Conservation (phyloP, 2,888 invertebrate genomes). For the Tipula unca region DNA sequence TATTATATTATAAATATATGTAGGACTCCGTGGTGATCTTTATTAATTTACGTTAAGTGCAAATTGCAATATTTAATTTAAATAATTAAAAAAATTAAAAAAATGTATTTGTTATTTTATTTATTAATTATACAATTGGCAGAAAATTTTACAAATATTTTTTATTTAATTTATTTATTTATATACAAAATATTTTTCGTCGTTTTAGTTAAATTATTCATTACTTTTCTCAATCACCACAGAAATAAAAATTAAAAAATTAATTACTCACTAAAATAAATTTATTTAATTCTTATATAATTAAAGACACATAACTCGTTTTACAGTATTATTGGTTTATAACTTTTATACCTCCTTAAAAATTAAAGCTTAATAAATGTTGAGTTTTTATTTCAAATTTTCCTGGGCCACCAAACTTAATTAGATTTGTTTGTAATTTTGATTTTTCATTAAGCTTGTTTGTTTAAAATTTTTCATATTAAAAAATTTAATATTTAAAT, state of each 20-base stretch:
- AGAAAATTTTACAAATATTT: background rate
- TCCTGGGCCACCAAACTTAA: background rate
- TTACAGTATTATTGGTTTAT: background rate
- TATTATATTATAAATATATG: background rate
- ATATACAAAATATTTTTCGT: slow-evolving; percentile 8
- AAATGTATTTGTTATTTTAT: background rate
- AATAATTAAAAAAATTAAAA: background rate
- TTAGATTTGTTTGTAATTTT: background rate
- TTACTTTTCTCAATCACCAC: background rate
- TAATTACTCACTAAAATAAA: background rate
- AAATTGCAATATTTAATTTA: background rate
- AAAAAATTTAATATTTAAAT: background rate
- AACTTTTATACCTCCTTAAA: background rate
- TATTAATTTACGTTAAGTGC: background rate
- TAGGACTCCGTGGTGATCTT: background rate
- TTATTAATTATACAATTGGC: background rate
- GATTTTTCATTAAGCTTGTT: background rate
- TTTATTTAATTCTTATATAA: background rate
- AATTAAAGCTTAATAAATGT: background rate
- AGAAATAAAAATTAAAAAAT: background rate
- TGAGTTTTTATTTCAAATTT: background rate
- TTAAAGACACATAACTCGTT: slow-evolving; percentile 9
- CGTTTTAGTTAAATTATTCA: background rate
- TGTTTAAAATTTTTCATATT: background rate
- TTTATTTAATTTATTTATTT: background rate